A percentile compares a stretch with the other conserved stretches of the same genome.
phyloP scores from a whole-genome alignment of 2,113 vertebrate species.

The Chrysochloris asiatica region DNA sequence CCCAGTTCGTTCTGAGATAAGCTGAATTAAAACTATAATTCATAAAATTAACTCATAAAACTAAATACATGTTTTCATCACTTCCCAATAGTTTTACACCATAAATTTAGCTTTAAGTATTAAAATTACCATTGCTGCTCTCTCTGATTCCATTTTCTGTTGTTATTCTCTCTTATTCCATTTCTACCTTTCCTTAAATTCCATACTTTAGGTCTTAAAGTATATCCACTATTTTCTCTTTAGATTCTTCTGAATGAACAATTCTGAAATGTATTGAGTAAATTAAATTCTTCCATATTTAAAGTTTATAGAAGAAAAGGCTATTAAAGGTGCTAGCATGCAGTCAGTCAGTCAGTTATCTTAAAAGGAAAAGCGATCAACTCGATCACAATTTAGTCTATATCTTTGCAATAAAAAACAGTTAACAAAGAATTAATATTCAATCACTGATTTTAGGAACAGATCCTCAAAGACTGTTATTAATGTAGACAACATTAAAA shows the following conservation, averaged over 20 bases:
- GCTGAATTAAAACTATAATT: slow-evolving; percentile 27
- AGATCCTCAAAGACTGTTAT: slow-evolving; percentile 68
- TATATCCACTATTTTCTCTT: slow-evolving; percentile 16
- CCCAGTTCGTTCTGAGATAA: background rate
- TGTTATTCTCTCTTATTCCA: background rate
- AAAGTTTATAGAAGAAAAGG: background rate
- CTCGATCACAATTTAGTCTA: slow-evolving; percentile 7
- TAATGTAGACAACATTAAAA: slow-evolving; percentile 76
- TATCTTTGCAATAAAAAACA: slow-evolving; percentile 21
- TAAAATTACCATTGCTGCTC: slow-evolving; percentile 5
- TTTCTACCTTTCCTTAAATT: slow-evolving; percentile 16
- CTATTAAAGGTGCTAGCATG: too few species aligned
- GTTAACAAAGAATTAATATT: background rate
- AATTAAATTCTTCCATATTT: background rate
- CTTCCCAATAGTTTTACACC: background rate
- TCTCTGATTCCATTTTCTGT: background rate
- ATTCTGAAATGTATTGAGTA: slow-evolving; percentile 43
- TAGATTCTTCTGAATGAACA: slow-evolving; percentile 44
- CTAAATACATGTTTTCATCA: background rate
- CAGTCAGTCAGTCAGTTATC: slow-evolving; percentile 17
- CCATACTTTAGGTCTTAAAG: background rate
- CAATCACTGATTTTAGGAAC: slow-evolving; percentile 52
- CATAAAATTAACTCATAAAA: slow-evolving; percentile 10
- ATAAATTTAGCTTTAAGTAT: slow-evolving; percentile 35
- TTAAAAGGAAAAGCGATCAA: slow-evolving; percentile 26